phyloP scores from a whole-genome alignment of 2,797 vertebrate genomes.

The Enteromius thamalakanensis region DNA sequence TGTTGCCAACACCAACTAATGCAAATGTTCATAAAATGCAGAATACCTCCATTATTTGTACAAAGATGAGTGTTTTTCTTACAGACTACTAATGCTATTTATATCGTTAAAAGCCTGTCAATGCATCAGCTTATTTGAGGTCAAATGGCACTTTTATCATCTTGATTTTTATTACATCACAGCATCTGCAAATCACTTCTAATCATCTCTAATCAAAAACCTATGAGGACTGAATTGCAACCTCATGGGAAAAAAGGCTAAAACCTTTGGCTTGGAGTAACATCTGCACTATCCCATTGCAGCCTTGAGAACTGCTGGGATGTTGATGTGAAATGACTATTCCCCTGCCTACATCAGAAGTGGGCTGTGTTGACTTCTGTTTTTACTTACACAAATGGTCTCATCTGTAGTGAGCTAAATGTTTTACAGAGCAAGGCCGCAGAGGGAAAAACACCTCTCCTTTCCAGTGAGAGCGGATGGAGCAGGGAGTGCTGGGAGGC shows the following conservation, averaged over 20 bases:
- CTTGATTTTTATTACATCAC: neutral
- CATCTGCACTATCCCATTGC: slow-evolving; percentile 18
- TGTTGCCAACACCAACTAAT: neutral
- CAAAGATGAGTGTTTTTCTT: neutral
- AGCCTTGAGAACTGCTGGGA: slow-evolving; percentile 12
- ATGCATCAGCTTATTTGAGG: neutral
- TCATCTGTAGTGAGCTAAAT: slow-evolving; percentile 34
- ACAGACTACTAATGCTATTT: neutral
- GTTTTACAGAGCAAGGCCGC: slow-evolving; percentile 36
- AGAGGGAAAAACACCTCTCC: slow-evolving; percentile 16
- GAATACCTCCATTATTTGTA: slow-evolving; percentile 1
- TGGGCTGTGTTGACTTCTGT: slow-evolving; percentile 23
- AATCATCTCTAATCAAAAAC: neutral
- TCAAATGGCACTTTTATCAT: neutral
- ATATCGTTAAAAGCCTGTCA: neutral
- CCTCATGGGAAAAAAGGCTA: neutral
- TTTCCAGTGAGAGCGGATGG: slow-evolving; percentile 28
- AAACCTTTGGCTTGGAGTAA: neutral
- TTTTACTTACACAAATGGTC: slow-evolving; percentile 16
- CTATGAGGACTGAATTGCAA: slow-evolving; percentile 6
- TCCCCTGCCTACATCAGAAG: slow-evolving; percentile 17
- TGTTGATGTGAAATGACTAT: slow-evolving; percentile 14
- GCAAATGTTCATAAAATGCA: slow-evolving; percentile 9
- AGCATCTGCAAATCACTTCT: neutral
- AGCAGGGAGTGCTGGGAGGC: slow-evolving; percentile 35